Base-by-base conservation (phyloP, 2,888 invertebrate genomes). In the Homarus gammarus region DNA sequence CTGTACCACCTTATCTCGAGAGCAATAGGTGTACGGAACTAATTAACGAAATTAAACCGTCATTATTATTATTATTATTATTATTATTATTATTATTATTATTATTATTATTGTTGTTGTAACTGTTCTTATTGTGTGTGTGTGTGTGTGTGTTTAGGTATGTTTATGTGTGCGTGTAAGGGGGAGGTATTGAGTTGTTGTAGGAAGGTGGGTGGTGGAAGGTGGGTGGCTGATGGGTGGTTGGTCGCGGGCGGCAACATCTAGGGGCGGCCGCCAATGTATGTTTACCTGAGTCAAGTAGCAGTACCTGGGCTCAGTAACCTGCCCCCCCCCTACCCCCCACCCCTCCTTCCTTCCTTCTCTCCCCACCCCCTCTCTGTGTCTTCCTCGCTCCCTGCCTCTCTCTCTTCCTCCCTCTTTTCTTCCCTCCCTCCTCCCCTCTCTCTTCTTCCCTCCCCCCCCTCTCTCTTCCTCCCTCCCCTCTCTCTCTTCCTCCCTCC, bases 71-170 rank as follows among this genome's bases (percentile, higher is more conserved):
- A n/a, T n/a, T n/a, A n/a, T n/a, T n/a, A n/a, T n/a, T n/a, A n/a
- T n/a, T n/a, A n/a, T n/a, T n/a, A n/a, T n/a, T n/a, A n/a, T n/a
- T n/a, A n/a, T n/a, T n/a, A n/a, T n/a, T n/a, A n/a, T n/a, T n/a
- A n/a, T n/a, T n/a, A n/a, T n/a, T n/a, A n/a, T n/a, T n/a, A n/a
- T n/a, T n/a, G n/a, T n/a, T n/a, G n/a, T n/a, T n/a, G n/a, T n/a
- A n/a, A n/a, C n/a, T n/a, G n/a, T 49, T 1, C 12, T 44, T 44
- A 12, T 12, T 8, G 75, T 75, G 75, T 75, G 75, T 75, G 75
- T 75, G 75, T 75, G 75, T 75, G 75, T 75, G 75, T 40, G 75
- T 75, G 75, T n/a, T n/a, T n/a, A n/a, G n/a, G n/a, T n/a, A n/a
- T n/a, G n/a, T n/a, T n/a, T n/a, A n/a, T 75, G 75, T 75, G 75